A percentile compares a stretch with the other conserved stretches of the same genome.
phyloP scores from a whole-genome alignment of 2,888 invertebrate species.

The Zeuzera pyrina region DNA sequence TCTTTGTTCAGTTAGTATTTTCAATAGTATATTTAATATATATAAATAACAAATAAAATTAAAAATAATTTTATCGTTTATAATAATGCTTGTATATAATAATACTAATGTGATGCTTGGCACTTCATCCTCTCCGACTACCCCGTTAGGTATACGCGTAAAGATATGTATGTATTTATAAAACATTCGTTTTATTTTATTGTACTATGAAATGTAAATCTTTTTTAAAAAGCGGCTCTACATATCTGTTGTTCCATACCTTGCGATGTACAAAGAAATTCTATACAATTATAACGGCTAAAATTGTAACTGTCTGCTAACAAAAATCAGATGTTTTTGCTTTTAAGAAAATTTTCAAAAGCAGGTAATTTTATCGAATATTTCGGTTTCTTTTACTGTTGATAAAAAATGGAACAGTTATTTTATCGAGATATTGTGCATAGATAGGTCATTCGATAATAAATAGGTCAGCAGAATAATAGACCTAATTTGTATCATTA shows the following conservation, averaged over 20 bases:
- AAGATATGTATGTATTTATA: too few species aligned
- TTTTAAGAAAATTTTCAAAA: conserved; percentile 49
- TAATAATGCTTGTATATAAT: too few species aligned
- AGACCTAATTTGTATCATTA: conserved; percentile 48
- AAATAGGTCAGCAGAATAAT: conserved; percentile 59
- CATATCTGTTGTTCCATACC: conserved; percentile 26
- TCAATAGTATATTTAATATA: too few species aligned
- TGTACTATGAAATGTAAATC: too few species aligned
- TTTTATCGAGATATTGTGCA: conserved; percentile 40
- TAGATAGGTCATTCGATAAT: conserved; percentile 41
- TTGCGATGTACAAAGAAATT: conserved; percentile 55
- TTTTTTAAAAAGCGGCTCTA: conserved; percentile 33
- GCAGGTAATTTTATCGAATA: conserved; percentile 63
- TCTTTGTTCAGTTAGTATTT: too few species aligned
- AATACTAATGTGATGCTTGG: too few species aligned
- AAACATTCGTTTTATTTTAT: too few species aligned
- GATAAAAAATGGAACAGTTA: conserved; percentile 51
- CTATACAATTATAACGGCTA: conserved; percentile 73
- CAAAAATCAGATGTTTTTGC: conserved; percentile 50
- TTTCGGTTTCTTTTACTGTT: conserved; percentile 39
- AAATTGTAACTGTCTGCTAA: conserved; percentile 69
- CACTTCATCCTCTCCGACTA: too few species aligned
- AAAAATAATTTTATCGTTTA: too few species aligned
- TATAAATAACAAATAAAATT: too few species aligned
- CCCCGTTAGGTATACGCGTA: too few species aligned